Evolutionary conservation across 2,113 vertebrate genomes (phyloP).

Genomic region (Romanogobio albipinnatus): DNA sequence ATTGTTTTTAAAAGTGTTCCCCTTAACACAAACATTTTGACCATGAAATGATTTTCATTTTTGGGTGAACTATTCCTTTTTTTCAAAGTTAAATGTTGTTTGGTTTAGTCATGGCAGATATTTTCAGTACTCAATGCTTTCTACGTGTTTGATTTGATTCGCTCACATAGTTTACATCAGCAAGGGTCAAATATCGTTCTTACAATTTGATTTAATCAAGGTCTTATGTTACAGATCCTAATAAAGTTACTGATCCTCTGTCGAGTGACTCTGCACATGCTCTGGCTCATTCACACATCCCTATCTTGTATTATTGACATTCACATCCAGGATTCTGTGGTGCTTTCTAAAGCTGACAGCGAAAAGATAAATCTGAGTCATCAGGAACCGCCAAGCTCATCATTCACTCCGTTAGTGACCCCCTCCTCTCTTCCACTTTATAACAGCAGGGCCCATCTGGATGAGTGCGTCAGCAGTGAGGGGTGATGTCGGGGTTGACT

Average conservation of each 20-base stretch:
- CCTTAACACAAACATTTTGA: background rate
- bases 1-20: constrained; percentile 14
- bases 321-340: background rate
- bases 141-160: constrained; percentile 15
- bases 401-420: background rate
- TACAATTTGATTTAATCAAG: background rate
- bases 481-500: constrained; percentile 8
- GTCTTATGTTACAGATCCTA: constrained; percentile 9
- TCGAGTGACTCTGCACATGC: background rate
- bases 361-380: constrained; percentile 36
- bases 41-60: background rate
- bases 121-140: background rate
- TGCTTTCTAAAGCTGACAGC: background rate
- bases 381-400: constrained; percentile 12
- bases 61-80: background rate
- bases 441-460: constrained; percentile 4
- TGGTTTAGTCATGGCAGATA: background rate
- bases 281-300: background rate
- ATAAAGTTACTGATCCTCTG: background rate
- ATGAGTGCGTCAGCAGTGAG: constrained; percentile 21
- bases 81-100: background rate
- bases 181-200: background rate
- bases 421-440: background rate
- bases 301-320: constrained; percentile 3
- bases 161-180: background rate